Percentiles rank a stretch among this genome's conserved stretches.
Evolutionary conservation across 2,797 vertebrate genomes (phyloP).

Genomic region (Peromyscus aztecus): DNA sequence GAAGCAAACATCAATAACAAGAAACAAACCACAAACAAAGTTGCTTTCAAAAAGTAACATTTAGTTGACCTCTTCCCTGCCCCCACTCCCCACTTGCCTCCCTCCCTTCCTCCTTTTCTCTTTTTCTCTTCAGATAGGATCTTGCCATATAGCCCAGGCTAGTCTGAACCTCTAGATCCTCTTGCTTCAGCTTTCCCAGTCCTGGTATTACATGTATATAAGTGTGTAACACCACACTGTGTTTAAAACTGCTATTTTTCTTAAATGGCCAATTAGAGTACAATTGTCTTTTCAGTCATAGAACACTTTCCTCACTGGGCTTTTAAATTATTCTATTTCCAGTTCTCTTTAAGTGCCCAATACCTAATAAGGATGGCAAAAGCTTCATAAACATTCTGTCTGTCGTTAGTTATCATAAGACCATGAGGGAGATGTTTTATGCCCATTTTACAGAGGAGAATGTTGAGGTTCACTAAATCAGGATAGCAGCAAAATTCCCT

Average conservation of each 20-base stretch:
- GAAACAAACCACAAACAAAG: constrained; percentile 54
- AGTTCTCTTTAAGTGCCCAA: not conserved
- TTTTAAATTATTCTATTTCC: not conserved
- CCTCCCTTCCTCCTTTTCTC: not conserved
- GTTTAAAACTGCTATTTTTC: not conserved
- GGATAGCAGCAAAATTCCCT: not conserved
- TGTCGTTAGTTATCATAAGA: constrained; percentile 1
- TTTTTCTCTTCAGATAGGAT: not conserved
- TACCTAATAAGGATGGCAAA: not conserved
- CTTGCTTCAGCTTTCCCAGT: not conserved
- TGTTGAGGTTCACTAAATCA: not conserved
- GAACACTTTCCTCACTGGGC: not conserved
- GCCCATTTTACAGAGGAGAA: constrained; percentile 34
- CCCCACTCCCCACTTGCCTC: not conserved
- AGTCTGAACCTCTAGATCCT: not conserved
- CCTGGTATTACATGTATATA: not conserved
- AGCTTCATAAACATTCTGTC: not conserved
- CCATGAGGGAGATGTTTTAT: not conserved
- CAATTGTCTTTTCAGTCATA: not conserved
- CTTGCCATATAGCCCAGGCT: not conserved
- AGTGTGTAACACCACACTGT: not conserved
- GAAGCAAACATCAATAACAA: constrained; percentile 54
- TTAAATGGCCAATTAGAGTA: not conserved
- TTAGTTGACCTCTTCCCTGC: not conserved
- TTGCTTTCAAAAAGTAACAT: constrained; percentile 38